A percentile compares a stretch with the other conserved stretches of the same genome.
These are phyloP conservation scores for Lucinisca nassula DNA, from an alignment of 2,888 invertebrate species.

Conservation along the genomic window DNA sequence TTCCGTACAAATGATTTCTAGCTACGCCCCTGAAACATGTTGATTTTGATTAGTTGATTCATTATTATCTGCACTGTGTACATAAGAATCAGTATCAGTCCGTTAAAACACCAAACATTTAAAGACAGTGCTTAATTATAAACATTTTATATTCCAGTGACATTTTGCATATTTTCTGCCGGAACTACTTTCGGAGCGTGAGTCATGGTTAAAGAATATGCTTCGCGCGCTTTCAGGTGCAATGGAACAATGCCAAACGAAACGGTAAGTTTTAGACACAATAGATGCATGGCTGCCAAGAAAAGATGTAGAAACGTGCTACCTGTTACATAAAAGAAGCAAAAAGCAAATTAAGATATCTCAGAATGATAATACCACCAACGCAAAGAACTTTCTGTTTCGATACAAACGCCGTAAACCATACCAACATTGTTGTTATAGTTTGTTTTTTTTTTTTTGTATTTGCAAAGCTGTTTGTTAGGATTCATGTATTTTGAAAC, in stretches of 20 bases:
- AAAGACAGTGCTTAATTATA: too few species aligned
- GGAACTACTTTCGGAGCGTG: not conserved
- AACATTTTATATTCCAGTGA: not conserved
- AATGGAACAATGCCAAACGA: not conserved
- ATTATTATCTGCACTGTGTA: too few species aligned
- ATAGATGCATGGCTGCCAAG: not conserved
- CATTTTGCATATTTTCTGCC: not conserved
- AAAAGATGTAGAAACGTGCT: not conserved
- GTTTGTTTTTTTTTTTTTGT: too few species aligned
- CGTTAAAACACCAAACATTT: too few species aligned
- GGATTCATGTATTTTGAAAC: too few species aligned
- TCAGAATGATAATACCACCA: not conserved
- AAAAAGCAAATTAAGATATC: not conserved
- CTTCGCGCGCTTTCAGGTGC: not conserved
- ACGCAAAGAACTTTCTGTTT: not conserved
- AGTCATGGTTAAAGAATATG: not conserved
- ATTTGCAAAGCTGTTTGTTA: too few species aligned
- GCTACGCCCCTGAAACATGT: too few species aligned
- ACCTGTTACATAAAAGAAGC: not conserved
- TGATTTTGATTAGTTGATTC: too few species aligned
- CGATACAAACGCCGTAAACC: too few species aligned
- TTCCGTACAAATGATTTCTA: too few species aligned
- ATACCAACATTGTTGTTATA: too few species aligned
- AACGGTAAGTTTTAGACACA: not conserved
- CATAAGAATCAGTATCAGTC: too few species aligned